These are phyloP conservation scores for Brachionus koreanus DNA, from an alignment of 1,140 invertebrate genomes.

Conservation along the genomic window DNA sequence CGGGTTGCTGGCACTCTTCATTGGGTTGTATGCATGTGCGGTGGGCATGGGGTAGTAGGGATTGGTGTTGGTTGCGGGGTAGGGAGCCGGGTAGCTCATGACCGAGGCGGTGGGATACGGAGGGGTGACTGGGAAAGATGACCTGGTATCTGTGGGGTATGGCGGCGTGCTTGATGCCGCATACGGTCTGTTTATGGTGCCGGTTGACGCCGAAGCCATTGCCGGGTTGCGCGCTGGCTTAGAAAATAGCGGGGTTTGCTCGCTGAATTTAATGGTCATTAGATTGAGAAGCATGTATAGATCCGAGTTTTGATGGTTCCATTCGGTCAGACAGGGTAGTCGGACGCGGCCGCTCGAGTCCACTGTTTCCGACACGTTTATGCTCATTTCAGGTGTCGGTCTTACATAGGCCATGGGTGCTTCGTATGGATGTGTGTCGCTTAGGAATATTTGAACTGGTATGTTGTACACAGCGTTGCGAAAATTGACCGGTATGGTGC, in stretches of 20 bases:
- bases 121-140: slow-evolving; percentile 46
- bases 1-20: slow-evolving; percentile 38
- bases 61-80: slow-evolving; percentile 45
- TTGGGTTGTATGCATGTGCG: neutral
- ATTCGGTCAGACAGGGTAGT: slow-evolving; percentile 91
- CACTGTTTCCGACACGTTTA: slow-evolving; percentile 87
- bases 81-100: slow-evolving; percentile 50
- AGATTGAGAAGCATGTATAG: slow-evolving; percentile 79
- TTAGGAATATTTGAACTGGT: slow-evolving; percentile 88
- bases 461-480: slow-evolving; percentile 84
- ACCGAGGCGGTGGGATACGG: slow-evolving; percentile 45
- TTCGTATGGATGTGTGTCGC: slow-evolving; percentile 93
- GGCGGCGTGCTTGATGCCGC: slow-evolving; percentile 66
- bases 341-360: slow-evolving; percentile 93
- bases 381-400: slow-evolving; percentile 89
- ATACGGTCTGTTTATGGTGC: slow-evolving; percentile 63
- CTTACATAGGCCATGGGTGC: slow-evolving; percentile 96
- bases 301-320: slow-evolving; percentile 78
- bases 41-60: slow-evolving; percentile 45
- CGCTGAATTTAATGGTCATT: slow-evolving; percentile 87
- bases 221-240: slow-evolving; percentile 47
- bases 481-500: slow-evolving; percentile 85
- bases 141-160: slow-evolving; percentile 36
- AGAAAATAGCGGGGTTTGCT: slow-evolving; percentile 84
- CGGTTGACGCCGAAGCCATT: neutral